Conservation (phyloP, 2,888 invertebrate species). For the Acanthosepion esculentum region DNA sequence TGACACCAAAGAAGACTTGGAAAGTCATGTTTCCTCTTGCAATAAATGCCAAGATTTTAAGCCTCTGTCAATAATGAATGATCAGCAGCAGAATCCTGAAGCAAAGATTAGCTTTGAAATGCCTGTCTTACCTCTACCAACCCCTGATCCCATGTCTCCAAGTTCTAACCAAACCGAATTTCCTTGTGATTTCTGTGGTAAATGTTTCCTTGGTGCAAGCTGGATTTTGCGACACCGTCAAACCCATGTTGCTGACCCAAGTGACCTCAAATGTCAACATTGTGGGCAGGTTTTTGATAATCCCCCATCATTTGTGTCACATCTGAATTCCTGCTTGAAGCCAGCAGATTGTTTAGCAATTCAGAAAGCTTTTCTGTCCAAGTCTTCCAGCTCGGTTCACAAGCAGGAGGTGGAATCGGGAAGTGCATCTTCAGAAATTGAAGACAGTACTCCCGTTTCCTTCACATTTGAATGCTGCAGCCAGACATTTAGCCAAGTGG, state of each 20-base stretch:
- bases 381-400: not conserved
- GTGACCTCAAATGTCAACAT: constrained; percentile 11
- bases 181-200: constrained; percentile 37
- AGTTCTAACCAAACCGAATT: not conserved
- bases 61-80: not conserved
- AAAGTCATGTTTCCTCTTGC: not conserved
- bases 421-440: not conserved
- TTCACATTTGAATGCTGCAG: constrained; percentile 44
- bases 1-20: not conserved
- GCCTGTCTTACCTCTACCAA: not conserved
- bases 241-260: not conserved
- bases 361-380: not conserved
- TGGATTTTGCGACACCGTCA: not conserved
- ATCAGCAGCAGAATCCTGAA: not conserved
- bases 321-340: not conserved
- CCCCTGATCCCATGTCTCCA: not conserved
- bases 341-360: not conserved
- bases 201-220: not conserved
- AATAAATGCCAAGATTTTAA: not conserved
- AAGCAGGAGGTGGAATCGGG: not conserved
- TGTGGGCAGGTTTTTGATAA: not conserved
- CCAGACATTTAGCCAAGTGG: not conserved
- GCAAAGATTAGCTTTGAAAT: not conserved
- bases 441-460: not conserved
- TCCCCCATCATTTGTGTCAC: not conserved